phyloP scores from a whole-genome alignment of 2,113 vertebrate species.

The Taxidea taxus region DNA sequence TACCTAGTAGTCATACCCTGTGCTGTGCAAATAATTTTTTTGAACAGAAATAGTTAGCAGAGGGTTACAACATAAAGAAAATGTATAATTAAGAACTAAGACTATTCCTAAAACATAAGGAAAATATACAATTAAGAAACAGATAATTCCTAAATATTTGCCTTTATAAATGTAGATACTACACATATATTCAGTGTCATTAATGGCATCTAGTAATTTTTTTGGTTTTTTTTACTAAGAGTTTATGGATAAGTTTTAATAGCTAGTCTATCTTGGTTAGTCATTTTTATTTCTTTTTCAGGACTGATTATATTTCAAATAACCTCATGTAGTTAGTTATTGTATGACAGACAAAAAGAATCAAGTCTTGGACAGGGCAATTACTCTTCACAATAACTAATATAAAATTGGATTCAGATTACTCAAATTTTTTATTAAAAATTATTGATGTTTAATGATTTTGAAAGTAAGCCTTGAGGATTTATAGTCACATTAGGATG shows the following conservation, averaged over 20 bases:
- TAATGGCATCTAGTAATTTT: not conserved
- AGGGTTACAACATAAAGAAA: not conserved
- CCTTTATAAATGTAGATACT: not conserved
- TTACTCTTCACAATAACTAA: not conserved
- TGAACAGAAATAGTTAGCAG: not conserved
- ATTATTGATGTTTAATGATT: not conserved
- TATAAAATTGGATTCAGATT: not conserved
- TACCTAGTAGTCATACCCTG: not conserved
- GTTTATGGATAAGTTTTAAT: not conserved
- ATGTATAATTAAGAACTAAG: not conserved
- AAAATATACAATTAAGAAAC: not conserved
- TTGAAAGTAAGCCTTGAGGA: not conserved
- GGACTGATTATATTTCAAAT: not conserved
- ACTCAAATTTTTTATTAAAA: not conserved
- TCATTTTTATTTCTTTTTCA: constrained; percentile 6
- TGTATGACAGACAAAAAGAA: not conserved
- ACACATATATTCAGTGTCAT: not conserved
- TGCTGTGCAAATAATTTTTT: not conserved
- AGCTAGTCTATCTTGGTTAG: not conserved
- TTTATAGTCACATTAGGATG: not conserved
- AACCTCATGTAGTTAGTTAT: not conserved
- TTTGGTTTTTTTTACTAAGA: not conserved
- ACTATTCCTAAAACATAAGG: not conserved
- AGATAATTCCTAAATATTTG: not conserved
- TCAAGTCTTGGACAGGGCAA: not conserved